phyloP scores from a whole-genome alignment of 1,140 invertebrate genomes.

The Apocrypta bakeri region DNA sequence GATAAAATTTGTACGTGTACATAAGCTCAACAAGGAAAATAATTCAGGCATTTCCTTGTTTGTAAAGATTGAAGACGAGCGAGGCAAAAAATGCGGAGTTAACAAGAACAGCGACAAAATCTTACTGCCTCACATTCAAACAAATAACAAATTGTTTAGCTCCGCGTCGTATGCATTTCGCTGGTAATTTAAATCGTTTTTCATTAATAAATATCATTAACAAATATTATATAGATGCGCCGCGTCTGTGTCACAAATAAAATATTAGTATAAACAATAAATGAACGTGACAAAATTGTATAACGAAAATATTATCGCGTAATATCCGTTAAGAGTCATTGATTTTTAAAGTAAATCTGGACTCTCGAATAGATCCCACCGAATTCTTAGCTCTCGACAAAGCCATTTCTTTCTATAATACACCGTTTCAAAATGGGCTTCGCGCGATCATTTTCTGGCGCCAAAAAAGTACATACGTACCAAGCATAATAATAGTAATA shows the following conservation, averaged over 20 bases:
- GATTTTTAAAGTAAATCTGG: background rate
- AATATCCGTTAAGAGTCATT: background rate
- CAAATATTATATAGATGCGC: background rate
- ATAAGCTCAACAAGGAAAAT: background rate
- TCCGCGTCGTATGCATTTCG: conserved; percentile 12
- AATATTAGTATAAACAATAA: background rate
- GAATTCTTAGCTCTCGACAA: background rate
- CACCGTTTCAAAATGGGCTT: conserved; percentile 38
- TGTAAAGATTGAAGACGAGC: background rate
- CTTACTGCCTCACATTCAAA: conserved; percentile 37
- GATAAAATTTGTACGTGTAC: conserved; percentile 44
- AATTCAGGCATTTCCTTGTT: background rate
- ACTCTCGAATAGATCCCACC: background rate
- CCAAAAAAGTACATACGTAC: conserved; percentile 29
- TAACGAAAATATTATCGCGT: conserved; percentile 22
- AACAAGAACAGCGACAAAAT: conserved; percentile 32
- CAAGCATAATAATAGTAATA: background rate
- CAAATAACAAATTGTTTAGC: conserved; percentile 29
- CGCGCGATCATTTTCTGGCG: conserved; percentile 42
- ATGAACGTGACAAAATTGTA: background rate
- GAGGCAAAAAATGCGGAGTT: background rate
- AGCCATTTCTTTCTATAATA: conserved; percentile 32
- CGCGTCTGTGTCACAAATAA: background rate
- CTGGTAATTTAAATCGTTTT: conserved; percentile 29
- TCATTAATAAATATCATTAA: conserved; percentile 2